phyloP scores from a whole-genome alignment of 2,797 vertebrate species.

The Dendrocincla fuliginosa region DNA sequence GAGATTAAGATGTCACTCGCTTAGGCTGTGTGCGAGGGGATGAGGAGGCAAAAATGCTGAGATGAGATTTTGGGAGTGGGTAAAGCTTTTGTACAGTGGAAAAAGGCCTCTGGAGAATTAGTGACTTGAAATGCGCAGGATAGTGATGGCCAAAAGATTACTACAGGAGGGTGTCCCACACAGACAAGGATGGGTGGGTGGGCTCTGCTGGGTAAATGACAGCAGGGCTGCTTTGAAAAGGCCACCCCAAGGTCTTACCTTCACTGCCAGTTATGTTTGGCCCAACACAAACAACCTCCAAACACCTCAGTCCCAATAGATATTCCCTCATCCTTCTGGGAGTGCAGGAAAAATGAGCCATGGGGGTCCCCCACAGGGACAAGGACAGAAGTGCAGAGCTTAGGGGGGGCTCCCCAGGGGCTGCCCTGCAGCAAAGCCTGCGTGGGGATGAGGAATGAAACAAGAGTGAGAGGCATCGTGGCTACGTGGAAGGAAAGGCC shows the following conservation, averaged over 20 bases:
- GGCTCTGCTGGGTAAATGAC: neutral
- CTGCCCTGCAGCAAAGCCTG: neutral
- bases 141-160: neutral
- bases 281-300: neutral
- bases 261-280: neutral
- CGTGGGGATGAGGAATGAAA: accelerated
- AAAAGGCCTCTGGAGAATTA: neutral
- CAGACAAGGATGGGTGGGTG: neutral
- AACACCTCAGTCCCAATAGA: neutral
- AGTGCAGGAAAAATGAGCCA: neutral
- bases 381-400: neutral
- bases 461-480: neutral
- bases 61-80: neutral
- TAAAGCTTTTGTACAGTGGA: neutral
- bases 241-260: neutral
- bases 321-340: neutral
- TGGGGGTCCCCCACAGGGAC: neutral
- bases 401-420: neutral
- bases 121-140: neutral
- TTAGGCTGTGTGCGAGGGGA: neutral
- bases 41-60: neutral
- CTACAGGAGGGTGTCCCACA: neutral
- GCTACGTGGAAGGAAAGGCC: neutral
- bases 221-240: neutral
- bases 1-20: neutral